Conservation (phyloP, 2,888 invertebrate genomes). For the Erebia epiphron region DNA sequence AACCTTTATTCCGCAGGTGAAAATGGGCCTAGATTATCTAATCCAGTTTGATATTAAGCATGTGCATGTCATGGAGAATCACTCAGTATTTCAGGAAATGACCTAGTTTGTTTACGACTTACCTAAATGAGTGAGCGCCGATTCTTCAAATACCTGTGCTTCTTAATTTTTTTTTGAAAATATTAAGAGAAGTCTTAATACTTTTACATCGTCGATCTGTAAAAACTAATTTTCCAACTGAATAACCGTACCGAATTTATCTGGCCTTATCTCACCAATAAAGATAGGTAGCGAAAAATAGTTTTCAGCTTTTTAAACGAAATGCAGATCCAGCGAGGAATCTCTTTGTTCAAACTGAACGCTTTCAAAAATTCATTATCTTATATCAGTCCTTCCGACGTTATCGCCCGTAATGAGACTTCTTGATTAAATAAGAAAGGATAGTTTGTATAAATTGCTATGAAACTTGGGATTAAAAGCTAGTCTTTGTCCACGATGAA, state of each 20-base stretch:
- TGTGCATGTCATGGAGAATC: too few relatives aligned
- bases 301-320: constrained; percentile 12
- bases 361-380: constrained; percentile 25
- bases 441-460: constrained; percentile 15
- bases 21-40: too few relatives aligned
- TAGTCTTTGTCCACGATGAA: constrained; percentile 12
- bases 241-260: constrained; percentile 6
- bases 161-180: neutral
- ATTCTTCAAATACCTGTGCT: too few relatives aligned
- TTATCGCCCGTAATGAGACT: constrained; percentile 16
- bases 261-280: neutral
- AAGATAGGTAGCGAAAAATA: constrained; percentile 7
- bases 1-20: too few relatives aligned
- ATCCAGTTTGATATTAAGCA: too few relatives aligned
- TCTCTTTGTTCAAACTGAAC: constrained; percentile 17
- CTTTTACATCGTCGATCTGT: neutral
- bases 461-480: constrained; percentile 11
- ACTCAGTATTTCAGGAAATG: too few relatives aligned
- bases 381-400: constrained; percentile 16
- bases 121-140: too few relatives aligned
- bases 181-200: neutral
- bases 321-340: constrained; percentile 11
- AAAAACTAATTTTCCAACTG: constrained; percentile 9
- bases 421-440: constrained; percentile 22
- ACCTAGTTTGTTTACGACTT: too few relatives aligned